Base-by-base conservation (phyloP, 2,888 invertebrate species). In the Tryphoninae sp. region DNA sequence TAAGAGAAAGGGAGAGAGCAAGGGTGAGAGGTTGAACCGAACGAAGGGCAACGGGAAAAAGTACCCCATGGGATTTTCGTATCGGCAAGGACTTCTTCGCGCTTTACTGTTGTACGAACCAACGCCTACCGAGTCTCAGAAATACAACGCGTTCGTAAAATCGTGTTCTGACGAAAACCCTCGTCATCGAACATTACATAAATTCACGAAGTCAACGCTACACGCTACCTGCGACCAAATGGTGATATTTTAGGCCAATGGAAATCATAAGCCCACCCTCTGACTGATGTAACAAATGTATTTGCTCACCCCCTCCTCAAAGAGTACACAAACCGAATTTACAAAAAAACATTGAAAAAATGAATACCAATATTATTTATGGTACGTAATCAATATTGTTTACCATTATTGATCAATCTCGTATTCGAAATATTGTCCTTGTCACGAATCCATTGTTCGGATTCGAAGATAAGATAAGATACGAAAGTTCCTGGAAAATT, bases 51-150 rank as follows among this genome's bases (percentile, higher is more conserved):
- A 80, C 73, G 62, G 53, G 16, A 67, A 49, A 53, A 22, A 62
- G 62, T 58, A 72, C 61, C 69, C 67, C 59, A 53, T 67, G 65
- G 74, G 78, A 83, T 59, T 74, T 71, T 71, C 74, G 69, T 55
- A 61, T 26, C 58, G 78, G 45, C 58, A 68, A 26, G 59, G 53
- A 68, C 77, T 77, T 64, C 67, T 80, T 61, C 71, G 75, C 23
- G 74, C 71, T 82, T 69, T 59, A 74, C 69, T 33, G 69, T 78
- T 33, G 33, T 33, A 71, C 33, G 33, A 19, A 51, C 40, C 67
- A 22, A 65, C 45, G 51, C 42, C 19, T 19, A 59, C 16, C 49
- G 19, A 61, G 33, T 67, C 45, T 11, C 16, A 64, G 33, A 45
- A 8, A n/a, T 9, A 23, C 22, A 51, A 69, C 4, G 23, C 55